Evolutionary conservation across 2,888 invertebrate species (phyloP).

Genomic region (Pemphredon lugubris): DNA sequence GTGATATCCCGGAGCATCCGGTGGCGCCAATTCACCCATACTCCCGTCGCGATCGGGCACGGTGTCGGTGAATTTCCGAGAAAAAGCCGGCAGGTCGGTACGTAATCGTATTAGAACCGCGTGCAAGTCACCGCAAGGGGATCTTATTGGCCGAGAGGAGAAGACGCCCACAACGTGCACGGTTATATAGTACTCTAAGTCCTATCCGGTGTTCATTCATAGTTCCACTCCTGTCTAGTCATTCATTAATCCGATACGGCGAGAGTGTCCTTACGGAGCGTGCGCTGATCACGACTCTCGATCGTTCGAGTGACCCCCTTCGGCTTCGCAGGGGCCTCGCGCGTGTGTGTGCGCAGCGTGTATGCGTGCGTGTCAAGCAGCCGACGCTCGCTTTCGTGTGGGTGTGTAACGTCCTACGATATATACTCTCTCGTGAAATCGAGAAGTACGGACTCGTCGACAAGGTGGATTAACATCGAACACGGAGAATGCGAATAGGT

Average conservation of each 20-base stretch:
- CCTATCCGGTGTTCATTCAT: conserved; percentile 78
- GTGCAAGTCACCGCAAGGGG: conserved; percentile 56
- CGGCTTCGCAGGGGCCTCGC: conserved; percentile 36
- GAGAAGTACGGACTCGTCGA: conserved; percentile 45
- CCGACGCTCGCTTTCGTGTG: conserved; percentile 21
- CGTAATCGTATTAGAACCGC: conserved; percentile 58
- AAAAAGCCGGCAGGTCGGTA: conserved; percentile 59
- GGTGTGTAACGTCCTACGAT: conserved; percentile 43
- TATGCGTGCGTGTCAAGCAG: background rate
- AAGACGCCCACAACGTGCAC: conserved; percentile 77
- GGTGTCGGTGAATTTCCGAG: conserved; percentile 56
- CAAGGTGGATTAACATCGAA: conserved; percentile 60
- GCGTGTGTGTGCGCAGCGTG: conserved; percentile 3
- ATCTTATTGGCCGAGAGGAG: conserved; percentile 73
- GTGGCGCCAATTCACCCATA: conserved; percentile 3
- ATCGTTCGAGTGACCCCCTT: conserved; percentile 68
- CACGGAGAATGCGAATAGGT: conserved; percentile 76
- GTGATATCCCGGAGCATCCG: background rate
- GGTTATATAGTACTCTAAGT: conserved; percentile 76
- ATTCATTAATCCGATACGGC: conserved; percentile 75
- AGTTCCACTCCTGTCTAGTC: conserved; percentile 76
- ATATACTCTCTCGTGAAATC: conserved; percentile 42
- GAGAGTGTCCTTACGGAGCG: conserved; percentile 67
- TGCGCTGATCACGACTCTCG: conserved; percentile 61
- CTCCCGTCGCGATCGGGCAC: conserved; percentile 2